These are phyloP conservation scores for Entomobrya multifasciata DNA, from an alignment of 2,888 invertebrate species.

Conservation along the genomic window DNA sequence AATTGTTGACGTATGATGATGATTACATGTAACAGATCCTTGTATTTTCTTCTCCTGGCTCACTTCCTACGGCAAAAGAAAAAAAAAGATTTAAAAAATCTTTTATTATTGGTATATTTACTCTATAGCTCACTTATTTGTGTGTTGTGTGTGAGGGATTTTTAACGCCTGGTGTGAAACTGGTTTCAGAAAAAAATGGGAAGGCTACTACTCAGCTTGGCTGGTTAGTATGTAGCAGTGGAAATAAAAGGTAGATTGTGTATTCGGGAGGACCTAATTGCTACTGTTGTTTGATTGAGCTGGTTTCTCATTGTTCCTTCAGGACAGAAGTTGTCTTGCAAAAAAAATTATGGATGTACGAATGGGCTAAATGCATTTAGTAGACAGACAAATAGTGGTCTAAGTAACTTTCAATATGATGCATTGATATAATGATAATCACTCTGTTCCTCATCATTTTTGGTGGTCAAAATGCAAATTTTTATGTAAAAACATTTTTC, in stretches of 20 bases:
- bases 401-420: conserved; percentile 1
- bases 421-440: conserved; percentile 21
- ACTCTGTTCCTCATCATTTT: background rate
- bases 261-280: conserved; percentile 71
- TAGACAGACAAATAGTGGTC: conserved; percentile 6
- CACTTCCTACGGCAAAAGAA: conserved; percentile 58
- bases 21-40: conserved; percentile 60
- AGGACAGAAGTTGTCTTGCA: conserved; percentile 51
- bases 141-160: conserved; percentile 15
- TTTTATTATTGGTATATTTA: conserved; percentile 65
- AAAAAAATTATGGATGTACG: conserved; percentile 13
- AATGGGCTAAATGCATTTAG: background rate
- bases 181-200: conserved; percentile 58
- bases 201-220: conserved; percentile 2
- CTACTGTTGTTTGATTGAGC: conserved; percentile 73
- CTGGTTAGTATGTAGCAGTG: background rate
- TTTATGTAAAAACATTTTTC: conserved; percentile 30
- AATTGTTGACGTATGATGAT: conserved; percentile 55
- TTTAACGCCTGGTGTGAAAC: conserved; percentile 70
- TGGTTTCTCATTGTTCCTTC: conserved; percentile 66
- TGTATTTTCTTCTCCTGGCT: conserved; percentile 33
- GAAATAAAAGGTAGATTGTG: conserved; percentile 63
- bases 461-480: conserved; percentile 60
- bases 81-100: conserved; percentile 9
- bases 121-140: conserved; percentile 49